A percentile compares a stretch with the other conserved stretches of the same genome.
Conservation (phyloP, 2,888 invertebrate species). For the Kryphioiulus occultus region DNA sequence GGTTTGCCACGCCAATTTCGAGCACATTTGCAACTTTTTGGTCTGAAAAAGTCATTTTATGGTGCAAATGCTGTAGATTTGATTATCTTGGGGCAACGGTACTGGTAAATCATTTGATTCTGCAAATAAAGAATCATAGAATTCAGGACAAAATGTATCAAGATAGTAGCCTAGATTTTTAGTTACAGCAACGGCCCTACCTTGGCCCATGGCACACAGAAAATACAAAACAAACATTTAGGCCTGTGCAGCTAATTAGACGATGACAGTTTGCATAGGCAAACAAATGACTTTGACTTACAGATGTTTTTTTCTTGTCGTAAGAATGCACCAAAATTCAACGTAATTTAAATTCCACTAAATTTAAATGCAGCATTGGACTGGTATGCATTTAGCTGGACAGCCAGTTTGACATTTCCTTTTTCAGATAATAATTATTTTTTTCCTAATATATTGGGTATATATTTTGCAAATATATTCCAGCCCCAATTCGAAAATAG, state of each 20-base stretch:
- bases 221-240: not conserved
- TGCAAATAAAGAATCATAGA: constrained; percentile 27
- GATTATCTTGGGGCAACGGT: constrained; percentile 35
- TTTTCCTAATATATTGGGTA: no score
- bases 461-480: no score
- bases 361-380: no score
- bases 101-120: constrained; percentile 25
- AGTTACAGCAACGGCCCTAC: not conserved
- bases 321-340: no score
- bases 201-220: not conserved
- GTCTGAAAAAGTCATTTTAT: constrained; percentile 26
- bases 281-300: constrained; percentile 33
- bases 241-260: constrained; percentile 26
- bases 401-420: no score
- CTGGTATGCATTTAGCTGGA: no score
- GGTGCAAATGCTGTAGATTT: constrained; percentile 35
- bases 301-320: not conserved
- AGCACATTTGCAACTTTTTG: constrained; percentile 19
- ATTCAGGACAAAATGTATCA: constrained; percentile 7
- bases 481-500: no score
- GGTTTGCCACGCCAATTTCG: constrained; percentile 1
- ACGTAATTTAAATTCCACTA: no score
- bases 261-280: constrained; percentile 24
- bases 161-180: constrained; percentile 9
- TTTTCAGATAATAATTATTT: no score